Percentiles rank a stretch among this genome's conserved stretches.
Evolutionary conservation across 1,140 invertebrate species (phyloP).

Genomic region (Caenorhabditis latens): DNA sequence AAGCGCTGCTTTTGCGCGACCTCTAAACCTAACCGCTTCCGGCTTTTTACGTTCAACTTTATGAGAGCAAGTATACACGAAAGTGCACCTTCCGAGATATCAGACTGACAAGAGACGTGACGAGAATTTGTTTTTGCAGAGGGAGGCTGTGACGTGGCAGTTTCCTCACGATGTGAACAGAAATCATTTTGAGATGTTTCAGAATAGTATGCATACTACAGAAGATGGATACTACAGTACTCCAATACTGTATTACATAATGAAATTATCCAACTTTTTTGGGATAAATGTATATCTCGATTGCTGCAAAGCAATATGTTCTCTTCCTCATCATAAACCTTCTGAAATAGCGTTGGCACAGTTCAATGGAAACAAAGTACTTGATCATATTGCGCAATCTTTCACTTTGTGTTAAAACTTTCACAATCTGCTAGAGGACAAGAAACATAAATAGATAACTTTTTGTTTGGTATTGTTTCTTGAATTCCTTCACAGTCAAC

Average conservation of each 20-base stretch:
- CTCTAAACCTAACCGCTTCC: conserved; percentile 32
- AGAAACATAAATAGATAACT: too few species aligned
- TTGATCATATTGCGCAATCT: conserved; percentile 17
- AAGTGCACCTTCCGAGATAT: background rate
- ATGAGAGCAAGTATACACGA: background rate
- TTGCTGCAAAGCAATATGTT: too few species aligned
- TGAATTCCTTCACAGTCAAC: too few species aligned
- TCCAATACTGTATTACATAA: too few species aligned
- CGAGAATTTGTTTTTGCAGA: conserved; percentile 2
- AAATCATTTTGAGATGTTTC: background rate
- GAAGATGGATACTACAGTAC: too few species aligned
- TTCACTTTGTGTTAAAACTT: background rate
- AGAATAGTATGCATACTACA: background rate
- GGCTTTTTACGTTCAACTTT: conserved; percentile 26
- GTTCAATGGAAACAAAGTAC: too few species aligned
- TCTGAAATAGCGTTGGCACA: too few species aligned
- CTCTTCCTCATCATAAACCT: too few species aligned
- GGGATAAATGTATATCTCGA: too few species aligned
- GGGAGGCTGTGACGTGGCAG: background rate
- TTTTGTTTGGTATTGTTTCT: too few species aligned
- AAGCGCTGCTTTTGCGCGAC: background rate
- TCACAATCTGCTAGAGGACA: background rate
- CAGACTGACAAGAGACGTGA: background rate
- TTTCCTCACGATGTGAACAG: background rate
- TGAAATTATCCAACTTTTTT: too few species aligned